These are phyloP conservation scores for Pseudococcus jackbeardsleyi DNA, from an alignment of 2,888 invertebrate species.

Conservation along the genomic window DNA sequence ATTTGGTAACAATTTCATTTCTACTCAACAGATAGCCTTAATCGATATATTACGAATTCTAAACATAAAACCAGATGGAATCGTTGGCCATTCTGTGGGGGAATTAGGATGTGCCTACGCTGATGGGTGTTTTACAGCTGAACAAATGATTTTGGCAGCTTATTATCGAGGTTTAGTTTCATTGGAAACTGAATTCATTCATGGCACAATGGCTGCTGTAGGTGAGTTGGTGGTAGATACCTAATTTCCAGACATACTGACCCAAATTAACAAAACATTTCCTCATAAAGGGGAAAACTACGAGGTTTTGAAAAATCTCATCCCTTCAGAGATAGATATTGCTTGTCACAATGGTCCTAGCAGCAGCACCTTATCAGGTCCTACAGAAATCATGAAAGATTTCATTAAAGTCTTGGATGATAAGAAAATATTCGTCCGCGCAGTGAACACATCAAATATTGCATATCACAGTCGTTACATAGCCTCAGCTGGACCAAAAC, in stretches of 20 bases:
- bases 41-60: constrained; percentile 75
- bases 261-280: no score
- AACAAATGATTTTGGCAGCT: constrained; percentile 87
- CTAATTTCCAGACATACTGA: no score
- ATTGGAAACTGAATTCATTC: constrained; percentile 78
- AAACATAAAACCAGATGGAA: constrained; percentile 80
- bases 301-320: neutral
- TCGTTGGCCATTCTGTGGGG: constrained; percentile 93
- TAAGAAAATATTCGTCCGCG: constrained; percentile 68
- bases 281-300: neutral
- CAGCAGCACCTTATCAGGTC: constrained; percentile 92
- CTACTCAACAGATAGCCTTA: constrained; percentile 73
- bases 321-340: constrained; percentile 82
- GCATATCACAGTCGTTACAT: constrained; percentile 69
- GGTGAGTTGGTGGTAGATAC: no score
- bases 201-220: constrained; percentile 91
- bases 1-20: no score
- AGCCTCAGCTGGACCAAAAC: constrained; percentile 71
- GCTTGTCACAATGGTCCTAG: constrained; percentile 90
- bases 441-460: constrained; percentile 68
- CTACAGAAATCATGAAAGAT: constrained; percentile 75
- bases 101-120: constrained; percentile 96
- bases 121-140: constrained; percentile 89
- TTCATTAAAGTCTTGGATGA: constrained; percentile 74
- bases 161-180: constrained; percentile 86